Conservation (phyloP, 2,113 vertebrate genomes). For the Oncorhynchus gorbuscha region DNA sequence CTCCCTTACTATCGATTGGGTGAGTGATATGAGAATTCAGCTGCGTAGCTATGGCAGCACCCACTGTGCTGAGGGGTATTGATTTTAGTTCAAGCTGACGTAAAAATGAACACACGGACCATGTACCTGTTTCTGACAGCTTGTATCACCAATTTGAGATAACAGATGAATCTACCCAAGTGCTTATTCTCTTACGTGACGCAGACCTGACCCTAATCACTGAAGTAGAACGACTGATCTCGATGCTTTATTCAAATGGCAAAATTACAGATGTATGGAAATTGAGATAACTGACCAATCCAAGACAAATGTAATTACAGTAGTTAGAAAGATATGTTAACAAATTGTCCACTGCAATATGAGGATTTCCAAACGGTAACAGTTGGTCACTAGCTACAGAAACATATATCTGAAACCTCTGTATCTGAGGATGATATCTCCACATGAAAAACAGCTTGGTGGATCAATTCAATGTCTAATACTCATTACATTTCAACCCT, state of each 20-base stretch:
- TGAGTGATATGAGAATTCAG: constrained; percentile 16
- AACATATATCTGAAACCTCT: too few species aligned
- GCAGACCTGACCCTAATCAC: neutral
- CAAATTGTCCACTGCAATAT: neutral
- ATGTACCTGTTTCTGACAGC: constrained; percentile 15
- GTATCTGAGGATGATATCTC: too few species aligned
- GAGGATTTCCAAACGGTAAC: neutral
- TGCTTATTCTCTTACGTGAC: neutral
- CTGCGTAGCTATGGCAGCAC: constrained; percentile 10
- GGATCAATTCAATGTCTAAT: too few species aligned
- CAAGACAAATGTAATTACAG: neutral
- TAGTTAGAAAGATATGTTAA: neutral
- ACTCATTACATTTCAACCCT: neutral
- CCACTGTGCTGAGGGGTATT: constrained; percentile 27
- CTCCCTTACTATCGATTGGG: constrained; percentile 11
- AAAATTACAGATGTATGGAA: neutral
- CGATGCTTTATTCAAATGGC: neutral
- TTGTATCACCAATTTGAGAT: constrained; percentile 25
- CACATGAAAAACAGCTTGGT: too few species aligned
- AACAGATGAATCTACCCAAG: constrained; percentile 3
- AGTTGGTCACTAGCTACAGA: neutral
- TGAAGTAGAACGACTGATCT: too few species aligned
- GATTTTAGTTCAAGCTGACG: constrained; percentile 51
- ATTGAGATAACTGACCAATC: neutral
- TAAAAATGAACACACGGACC: constrained; percentile 33